A percentile compares a stretch with the other conserved stretches of the same genome.
phyloP scores from a whole-genome alignment of 2,888 invertebrate genomes.

The Orthosia gracilis region DNA sequence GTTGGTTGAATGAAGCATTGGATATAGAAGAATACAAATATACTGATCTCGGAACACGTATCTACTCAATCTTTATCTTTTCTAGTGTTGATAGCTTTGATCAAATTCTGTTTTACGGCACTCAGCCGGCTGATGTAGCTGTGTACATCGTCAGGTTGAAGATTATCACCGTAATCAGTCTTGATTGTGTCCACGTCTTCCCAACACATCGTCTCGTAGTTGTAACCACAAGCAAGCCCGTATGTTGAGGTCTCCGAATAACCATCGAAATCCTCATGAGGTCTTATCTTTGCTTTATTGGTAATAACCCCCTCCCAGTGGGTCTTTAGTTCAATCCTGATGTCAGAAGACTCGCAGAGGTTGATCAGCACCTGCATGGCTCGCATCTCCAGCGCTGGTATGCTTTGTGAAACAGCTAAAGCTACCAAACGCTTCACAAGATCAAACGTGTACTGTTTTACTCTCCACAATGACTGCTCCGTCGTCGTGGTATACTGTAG shows the following conservation, averaged over 20 bases:
- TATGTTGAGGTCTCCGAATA: conserved; percentile 78
- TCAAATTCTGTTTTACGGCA: conserved; percentile 71
- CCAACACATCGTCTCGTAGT: conserved; percentile 83
- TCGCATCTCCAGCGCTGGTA: conserved; percentile 79
- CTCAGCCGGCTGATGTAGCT: conserved; percentile 77
- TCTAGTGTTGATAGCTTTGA: background rate
- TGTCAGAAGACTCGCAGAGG: conserved; percentile 85
- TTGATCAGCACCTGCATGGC: conserved; percentile 84
- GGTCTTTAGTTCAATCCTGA: conserved; percentile 77
- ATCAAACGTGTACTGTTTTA: conserved; percentile 77
- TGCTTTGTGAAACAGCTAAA: conserved; percentile 74
- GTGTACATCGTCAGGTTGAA: conserved; percentile 79
- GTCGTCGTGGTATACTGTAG: conserved; percentile 83
- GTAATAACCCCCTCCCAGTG: conserved; percentile 75
- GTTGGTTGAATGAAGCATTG: background rate
- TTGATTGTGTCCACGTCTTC: conserved; percentile 81
- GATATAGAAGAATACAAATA: too few species aligned
- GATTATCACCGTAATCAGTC: conserved; percentile 80
- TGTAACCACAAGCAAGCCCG: conserved; percentile 80
- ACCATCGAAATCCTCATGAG: conserved; percentile 84
- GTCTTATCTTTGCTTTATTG: conserved; percentile 73
- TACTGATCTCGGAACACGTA: background rate
- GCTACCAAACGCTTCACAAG: conserved; percentile 76
- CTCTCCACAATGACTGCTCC: conserved; percentile 85
- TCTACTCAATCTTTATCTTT: conserved; percentile 3